phyloP scores from a whole-genome alignment of 2,113 vertebrate genomes.

The Saimiri boliviensis region DNA sequence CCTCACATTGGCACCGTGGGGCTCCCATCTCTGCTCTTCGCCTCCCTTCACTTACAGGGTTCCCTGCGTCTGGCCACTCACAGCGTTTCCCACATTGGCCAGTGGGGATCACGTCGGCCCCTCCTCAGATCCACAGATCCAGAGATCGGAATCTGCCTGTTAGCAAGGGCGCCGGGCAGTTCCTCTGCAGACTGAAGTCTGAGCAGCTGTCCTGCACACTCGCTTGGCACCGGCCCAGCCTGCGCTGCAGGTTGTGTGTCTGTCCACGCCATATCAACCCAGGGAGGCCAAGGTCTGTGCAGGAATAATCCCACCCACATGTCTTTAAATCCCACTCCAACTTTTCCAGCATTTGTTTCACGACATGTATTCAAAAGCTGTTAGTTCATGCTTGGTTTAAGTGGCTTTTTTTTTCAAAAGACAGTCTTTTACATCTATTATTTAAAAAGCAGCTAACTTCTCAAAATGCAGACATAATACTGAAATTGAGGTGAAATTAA shows the following conservation, averaged over 20 bases:
- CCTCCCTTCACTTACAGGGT: not conserved
- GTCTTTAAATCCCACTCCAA: not conserved
- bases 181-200: not conserved
- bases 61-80: not conserved
- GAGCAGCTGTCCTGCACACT: not conserved
- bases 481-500: not conserved
- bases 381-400: not conserved
- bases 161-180: not conserved
- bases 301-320: not conserved
- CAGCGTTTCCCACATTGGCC: no score
- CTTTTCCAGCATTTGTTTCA: not conserved
- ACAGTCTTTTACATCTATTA: not conserved
- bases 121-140: not conserved
- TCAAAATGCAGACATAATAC: not conserved
- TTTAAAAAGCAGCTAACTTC: not conserved
- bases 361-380: accelerated
- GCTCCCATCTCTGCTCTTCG: no score
- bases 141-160: not conserved
- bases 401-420: not conserved
- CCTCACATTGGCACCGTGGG: no score
- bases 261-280: not conserved
- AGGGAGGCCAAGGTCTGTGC: not conserved
- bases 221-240: not conserved
- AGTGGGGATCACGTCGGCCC: not conserved
- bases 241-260: no score